A percentile compares a stretch with the other conserved stretches of the same genome.
phyloP scores from a whole-genome alignment of 1,140 invertebrate genomes.

The Saxidomus purpurata region DNA sequence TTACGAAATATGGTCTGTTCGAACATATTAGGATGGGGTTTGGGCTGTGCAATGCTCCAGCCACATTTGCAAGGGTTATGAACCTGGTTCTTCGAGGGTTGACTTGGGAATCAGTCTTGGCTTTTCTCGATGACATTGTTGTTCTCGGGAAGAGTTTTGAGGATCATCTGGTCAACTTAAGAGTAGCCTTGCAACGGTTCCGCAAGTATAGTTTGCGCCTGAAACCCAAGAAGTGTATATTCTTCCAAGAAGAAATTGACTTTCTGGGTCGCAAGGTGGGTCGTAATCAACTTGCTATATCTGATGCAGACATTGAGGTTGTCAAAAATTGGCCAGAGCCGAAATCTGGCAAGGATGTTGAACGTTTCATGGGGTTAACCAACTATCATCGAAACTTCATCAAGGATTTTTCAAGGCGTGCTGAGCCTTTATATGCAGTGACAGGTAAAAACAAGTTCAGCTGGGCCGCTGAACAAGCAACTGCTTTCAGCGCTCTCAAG shows the following conservation, averaged over 20 bases:
- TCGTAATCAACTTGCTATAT: not conserved
- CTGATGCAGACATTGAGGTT: too few species aligned
- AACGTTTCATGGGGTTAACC: conserved; percentile 59
- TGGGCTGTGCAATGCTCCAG: too few species aligned
- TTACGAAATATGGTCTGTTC: too few species aligned
- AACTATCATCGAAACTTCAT: too few species aligned
- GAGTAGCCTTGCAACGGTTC: not conserved
- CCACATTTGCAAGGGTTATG: too few species aligned
- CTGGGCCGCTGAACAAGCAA: conserved; percentile 49
- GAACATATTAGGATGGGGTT: too few species aligned
- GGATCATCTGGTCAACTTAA: too few species aligned
- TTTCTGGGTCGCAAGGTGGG: conserved; percentile 57
- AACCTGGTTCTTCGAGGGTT: too few species aligned
- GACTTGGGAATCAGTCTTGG: too few species aligned
- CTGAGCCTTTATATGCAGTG: conserved; percentile 47
- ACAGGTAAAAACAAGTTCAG: conserved; percentile 38
- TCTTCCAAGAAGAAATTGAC: conserved; percentile 68
- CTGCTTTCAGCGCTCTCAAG: conserved; percentile 65
- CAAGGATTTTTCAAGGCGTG: conserved; percentile 42
- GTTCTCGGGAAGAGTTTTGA: too few species aligned
- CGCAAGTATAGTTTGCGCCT: too few species aligned
- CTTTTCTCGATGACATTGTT: too few species aligned
- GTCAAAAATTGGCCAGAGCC: conserved; percentile 62
- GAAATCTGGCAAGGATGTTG: conserved; percentile 52
- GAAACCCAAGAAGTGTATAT: conserved; percentile 2